phyloP scores from a whole-genome alignment of 2,888 invertebrate genomes.

The Leptopilina myrica region DNA sequence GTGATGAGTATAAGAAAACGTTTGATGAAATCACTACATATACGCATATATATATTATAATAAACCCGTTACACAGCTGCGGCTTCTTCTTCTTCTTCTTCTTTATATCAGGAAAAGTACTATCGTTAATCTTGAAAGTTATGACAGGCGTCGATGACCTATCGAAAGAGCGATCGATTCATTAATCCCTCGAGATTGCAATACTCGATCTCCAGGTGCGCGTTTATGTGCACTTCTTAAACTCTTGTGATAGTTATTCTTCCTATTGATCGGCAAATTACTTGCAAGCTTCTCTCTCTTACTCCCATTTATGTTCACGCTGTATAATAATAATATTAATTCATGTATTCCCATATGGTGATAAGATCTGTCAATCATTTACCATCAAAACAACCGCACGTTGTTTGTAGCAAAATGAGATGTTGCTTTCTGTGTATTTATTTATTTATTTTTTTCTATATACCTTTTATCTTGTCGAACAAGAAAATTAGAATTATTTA shows the following conservation, averaged over 20 bases:
- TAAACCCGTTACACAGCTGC: conserved; percentile 28
- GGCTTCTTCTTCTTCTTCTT: neutral
- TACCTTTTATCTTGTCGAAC: neutral
- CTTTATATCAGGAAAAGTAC: conserved; percentile 25
- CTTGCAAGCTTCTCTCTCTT: neutral
- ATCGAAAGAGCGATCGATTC: conserved; percentile 54
- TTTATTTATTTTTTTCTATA: neutral
- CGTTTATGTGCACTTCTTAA: conserved; percentile 20
- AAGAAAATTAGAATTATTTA: neutral
- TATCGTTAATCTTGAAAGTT: conserved; percentile 45
- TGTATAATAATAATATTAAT: neutral
- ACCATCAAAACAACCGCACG: conserved; percentile 8
- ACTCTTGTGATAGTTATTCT: conserved; percentile 27
- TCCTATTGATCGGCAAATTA: conserved; percentile 21
- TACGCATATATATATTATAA: no score
- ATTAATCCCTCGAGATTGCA: conserved; percentile 52
- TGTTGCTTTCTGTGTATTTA: neutral
- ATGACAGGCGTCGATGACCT: conserved; percentile 47
- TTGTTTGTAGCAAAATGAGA: neutral
- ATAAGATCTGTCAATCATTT: neutral
- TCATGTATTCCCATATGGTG: neutral
- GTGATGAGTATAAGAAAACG: conserved; percentile 10
- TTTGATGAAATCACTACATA: conserved; percentile 32
- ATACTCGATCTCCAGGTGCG: conserved; percentile 9
- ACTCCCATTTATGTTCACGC: neutral